Evolutionary conservation across 2,797 vertebrate genomes (phyloP).

Genomic region (Neopelma chrysocephalum): DNA sequence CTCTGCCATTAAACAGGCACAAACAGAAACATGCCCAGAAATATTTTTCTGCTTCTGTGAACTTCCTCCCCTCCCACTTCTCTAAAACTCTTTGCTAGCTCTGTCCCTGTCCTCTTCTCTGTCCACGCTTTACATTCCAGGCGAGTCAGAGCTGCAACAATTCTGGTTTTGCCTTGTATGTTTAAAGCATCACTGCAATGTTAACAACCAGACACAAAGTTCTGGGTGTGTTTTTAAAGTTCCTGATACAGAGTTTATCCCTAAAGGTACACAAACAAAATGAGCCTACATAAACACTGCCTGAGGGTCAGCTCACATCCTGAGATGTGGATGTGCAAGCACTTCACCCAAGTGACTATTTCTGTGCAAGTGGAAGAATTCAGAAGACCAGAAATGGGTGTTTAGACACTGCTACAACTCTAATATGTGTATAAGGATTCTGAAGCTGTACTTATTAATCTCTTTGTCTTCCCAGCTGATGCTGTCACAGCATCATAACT

Average conservation of each 20-base stretch:
- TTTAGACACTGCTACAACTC: background rate
- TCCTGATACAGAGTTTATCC: background rate
- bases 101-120: background rate
- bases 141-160: background rate
- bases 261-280: background rate
- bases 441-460: background rate
- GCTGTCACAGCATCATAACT: background rate
- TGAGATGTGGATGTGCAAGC: background rate
- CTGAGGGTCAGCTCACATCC: background rate
- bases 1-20: background rate
- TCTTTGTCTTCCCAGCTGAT: background rate
- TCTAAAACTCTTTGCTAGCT: background rate
- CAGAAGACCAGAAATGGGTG: background rate
- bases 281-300: background rate
- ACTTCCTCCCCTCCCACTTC: background rate
- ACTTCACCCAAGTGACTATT: background rate
- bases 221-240: background rate
- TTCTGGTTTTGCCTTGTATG: background rate
- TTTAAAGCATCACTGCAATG: background rate
- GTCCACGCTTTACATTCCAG: background rate
- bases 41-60: background rate
- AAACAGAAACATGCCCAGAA: background rate
- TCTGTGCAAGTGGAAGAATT: background rate
- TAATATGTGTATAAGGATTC: background rate
- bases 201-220: background rate